A percentile compares a stretch with the other conserved stretches of the same genome.
Evolutionary conservation across 2,113 vertebrate genomes (phyloP).

Genomic region (Phasianus colchicus): DNA sequence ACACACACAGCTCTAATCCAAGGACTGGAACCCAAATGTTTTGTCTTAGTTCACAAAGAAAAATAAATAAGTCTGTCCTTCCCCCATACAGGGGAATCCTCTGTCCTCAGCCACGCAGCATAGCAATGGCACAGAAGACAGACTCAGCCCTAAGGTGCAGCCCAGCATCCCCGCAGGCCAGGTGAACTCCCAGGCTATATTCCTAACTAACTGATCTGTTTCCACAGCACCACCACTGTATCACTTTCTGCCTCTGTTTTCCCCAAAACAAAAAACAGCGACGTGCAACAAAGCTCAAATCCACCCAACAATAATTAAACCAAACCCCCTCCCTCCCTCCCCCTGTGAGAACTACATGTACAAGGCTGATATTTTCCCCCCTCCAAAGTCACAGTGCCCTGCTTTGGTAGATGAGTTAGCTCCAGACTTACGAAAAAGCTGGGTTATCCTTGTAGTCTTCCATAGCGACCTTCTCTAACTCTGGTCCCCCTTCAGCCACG

Average conservation of each 20-base stretch:
- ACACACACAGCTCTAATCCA: background rate
- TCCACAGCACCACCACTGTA: background rate
- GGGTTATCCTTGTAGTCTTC: slow-evolving; percentile 96
- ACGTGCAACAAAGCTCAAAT: background rate
- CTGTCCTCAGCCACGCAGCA: background rate
- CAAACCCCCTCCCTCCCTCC: background rate
- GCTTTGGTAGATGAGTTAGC: background rate
- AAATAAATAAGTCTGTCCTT: background rate
- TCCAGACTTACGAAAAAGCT: slow-evolving; percentile 88
- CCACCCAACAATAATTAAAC: background rate
- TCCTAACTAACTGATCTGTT: no score
- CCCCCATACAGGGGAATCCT: background rate
- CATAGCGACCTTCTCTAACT: slow-evolving; percentile 92
- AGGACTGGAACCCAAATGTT: background rate
- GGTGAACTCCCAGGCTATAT: background rate
- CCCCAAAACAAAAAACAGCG: background rate
- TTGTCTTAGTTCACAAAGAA: background rate
- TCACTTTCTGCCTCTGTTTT: background rate
- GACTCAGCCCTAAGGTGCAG: background rate
- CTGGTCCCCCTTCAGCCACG: slow-evolving; percentile 92
- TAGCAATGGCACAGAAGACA: background rate
- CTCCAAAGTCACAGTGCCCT: background rate
- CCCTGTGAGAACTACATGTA: accelerated
- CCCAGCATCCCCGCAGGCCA: accelerated
- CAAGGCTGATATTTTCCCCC: background rate